Evolutionary conservation across 2,113 vertebrate species (phyloP), one percentile per base, ranked within the genome.

Genomic region (Aramus guarauna): DNA sequence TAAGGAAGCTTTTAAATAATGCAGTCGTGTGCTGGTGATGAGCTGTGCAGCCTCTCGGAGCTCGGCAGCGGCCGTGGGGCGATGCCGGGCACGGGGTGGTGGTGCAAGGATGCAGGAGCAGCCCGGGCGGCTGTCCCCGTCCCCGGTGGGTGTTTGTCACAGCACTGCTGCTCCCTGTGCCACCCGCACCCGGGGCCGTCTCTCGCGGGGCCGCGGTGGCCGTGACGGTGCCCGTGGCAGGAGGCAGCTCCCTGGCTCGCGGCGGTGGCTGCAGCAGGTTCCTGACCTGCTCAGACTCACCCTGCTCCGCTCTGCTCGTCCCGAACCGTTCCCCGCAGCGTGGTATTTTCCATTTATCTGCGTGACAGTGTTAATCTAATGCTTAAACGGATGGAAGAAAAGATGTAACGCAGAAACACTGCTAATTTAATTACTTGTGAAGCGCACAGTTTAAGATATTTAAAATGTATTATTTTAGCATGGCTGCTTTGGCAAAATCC

Each of bases 371-470:
- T 84, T 92, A 85, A 89, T 91, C 78, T 67, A 27, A 90, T 92
- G 85, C 62, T 88, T 75, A 95, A 94, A 79, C 30, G 75, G 93
- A 29, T 43, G 90, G 86, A 36, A 82, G 86, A 62, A 55, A 11
- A 80, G 86, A 47, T 12, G 55, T 26, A 11, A 41, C 5, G 62
- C 93, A 85, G 90, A 62, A 89, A 12, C 26, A 37, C 66, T 34
- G 72, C 85, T 94, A 68, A 94, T 94, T 85, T 90, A 71, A 94
- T 96, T 77, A 81, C 68, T 92, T 30, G 91, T n/a, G 77, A 83
- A 93, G 84, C 0, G 10, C 94, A 66, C 45, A 9, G 92, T 96
- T 95, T 77, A 63, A 84, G 80, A 14, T 78, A 63, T 90, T 86
- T 88, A 36, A 90, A 69, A 82, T 72, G 67, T 55, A 59, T 94